Evolutionary conservation across 2,113 vertebrate genomes (phyloP).

Genomic region (Perca flavescens): DNA sequence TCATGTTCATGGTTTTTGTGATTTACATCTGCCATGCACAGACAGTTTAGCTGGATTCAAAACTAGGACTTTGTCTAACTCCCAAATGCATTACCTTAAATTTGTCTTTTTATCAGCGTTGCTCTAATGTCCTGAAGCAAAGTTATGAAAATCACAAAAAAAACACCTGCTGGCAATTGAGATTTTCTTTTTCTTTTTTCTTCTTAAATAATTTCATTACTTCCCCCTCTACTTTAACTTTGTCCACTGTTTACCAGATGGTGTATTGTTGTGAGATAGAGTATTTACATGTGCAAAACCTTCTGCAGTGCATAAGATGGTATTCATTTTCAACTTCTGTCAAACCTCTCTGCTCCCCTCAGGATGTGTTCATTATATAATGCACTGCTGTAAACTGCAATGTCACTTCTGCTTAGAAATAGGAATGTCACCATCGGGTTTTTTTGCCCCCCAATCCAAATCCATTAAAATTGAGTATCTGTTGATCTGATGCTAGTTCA

Average conservation of each 20-base stretch:
- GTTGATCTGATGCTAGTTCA: conserved; percentile 6
- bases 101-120: conserved; percentile 10
- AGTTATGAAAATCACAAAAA: conserved; percentile 25
- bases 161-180: conserved; percentile 19
- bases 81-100: conserved; percentile 30
- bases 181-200: background rate
- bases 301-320: conserved; percentile 27
- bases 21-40: conserved; percentile 39
- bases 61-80: conserved; percentile 8
- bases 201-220: conserved; percentile 12
- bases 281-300: conserved; percentile 45
- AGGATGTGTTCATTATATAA: conserved; percentile 40
- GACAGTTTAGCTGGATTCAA: conserved; percentile 20
- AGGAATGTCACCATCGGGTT: background rate
- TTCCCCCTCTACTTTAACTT: conserved; percentile 10
- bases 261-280: conserved; percentile 30
- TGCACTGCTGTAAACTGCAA: conserved; percentile 26
- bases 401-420: conserved; percentile 32
- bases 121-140: conserved; percentile 27
- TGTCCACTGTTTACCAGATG: conserved; percentile 47
- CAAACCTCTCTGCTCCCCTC: conserved; percentile 36
- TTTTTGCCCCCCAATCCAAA: background rate
- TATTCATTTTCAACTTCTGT: conserved; percentile 49
- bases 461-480: conserved; percentile 5
- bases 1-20: background rate